Evolutionary conservation across 2,797 vertebrate species (phyloP), one percentile per base, ranked within the genome.

Genomic region (Chiroxiphia lanceolata): DNA sequence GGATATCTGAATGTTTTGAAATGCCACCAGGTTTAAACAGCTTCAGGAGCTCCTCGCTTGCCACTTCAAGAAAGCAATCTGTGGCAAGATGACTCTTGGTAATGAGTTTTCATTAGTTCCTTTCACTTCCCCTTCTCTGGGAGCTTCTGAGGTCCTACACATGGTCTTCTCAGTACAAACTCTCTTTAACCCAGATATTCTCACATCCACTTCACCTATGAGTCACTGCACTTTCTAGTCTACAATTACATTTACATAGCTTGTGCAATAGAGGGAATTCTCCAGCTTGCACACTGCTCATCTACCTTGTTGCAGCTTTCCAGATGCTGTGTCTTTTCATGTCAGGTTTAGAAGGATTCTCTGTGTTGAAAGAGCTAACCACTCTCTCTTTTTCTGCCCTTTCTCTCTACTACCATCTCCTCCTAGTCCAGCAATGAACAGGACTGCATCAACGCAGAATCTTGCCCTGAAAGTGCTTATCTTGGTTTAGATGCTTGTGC

Each of bases 241-340:
- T 96, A 94, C 96, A 94, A 94, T 94, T 93, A 87, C 64, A 95
- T 97, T 97, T 96, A 77, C 94, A 95, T 95, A 91, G 88, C 88
- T 91, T 90, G 91, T 94, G 87, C 89, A 82, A 82, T 14, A 94
- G 83, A 91, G 91, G 94, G 96, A 94, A 96, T 95, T 96, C 95
- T 95, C 93, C 80, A 93, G 88, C 71, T 86, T 93, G 77, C 88
- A 88, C 78, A 51, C 88, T 90, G 88, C 42, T 84, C 87, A n/a
- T 67, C 88, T 82, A 90, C 90, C 91, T 92, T 93, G 53, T 68
- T 71, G 53, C 81, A 84, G 50, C 69, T n/a, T 77, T 90, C 79
- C 69, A 92, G 75, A 61, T 80, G 68, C 86, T 29, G 22, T 60
- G 33, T 74, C 42, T 91, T 83, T 90, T 93, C 25, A 31, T 44